Base-by-base conservation (phyloP, 2,888 invertebrate genomes). In the Anaspis maculata region DNA sequence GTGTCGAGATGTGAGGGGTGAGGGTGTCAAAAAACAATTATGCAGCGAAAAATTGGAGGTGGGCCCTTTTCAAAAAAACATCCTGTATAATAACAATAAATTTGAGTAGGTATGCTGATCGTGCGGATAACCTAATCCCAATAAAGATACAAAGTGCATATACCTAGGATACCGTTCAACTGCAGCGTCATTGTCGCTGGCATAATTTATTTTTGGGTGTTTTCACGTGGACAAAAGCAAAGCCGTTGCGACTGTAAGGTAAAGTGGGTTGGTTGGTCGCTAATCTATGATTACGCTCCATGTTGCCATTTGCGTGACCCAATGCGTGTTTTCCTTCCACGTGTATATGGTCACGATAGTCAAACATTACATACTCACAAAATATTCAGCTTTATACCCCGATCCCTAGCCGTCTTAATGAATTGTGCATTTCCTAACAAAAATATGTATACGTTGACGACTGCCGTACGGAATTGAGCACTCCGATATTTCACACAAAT, bases 231-330 rank as follows among this genome's bases (percentile, higher is more conserved):
- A 42, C 32, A 38, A 40, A 44, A 30, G 35, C 28, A 37, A 41
- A 38, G 28, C 37, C 32, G 30, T 26, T 16, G 14, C 21, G 16
- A 25, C n/a, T n/a, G n/a, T 24, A 27, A 27, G 31, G 31, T 27
- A 27, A 32, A 39, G 35, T 33, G 37, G 36, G 39, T 41, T 42
- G 34, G 44, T 45, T 45, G 45, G 46, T 40, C 46, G 45, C 51
- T 57, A 57, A 57, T 56, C 56, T 56, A 54, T 53, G 56, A 56
- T 55, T 56, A 51, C 46, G 50, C 52, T 51, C 50, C 48, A 48
- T 52, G 51, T 51, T 48, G 51, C 48, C 48, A 41, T 37, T 57
- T 43, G 54, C 54, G 55, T 56, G 55, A 54, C 52, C 45, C 44
- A 41, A 44, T 54, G 54, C 51, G 51, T 55, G 54, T 45, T 41